Evolutionary conservation across 2,888 invertebrate species (phyloP).

Genomic region (Eueremaeus valkanovi): DNA sequence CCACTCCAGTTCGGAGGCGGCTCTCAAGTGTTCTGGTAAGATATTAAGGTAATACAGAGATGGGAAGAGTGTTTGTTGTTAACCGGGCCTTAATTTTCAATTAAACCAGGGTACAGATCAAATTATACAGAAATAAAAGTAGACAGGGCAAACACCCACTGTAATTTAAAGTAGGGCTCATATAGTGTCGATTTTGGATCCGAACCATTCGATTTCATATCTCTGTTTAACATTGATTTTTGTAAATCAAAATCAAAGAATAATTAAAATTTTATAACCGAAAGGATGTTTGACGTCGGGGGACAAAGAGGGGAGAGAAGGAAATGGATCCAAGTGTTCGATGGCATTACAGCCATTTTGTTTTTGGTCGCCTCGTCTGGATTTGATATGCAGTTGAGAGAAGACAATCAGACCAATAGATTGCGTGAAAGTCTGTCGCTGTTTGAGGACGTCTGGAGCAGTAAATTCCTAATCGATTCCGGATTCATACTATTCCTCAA

Average conservation of each 20-base stretch:
- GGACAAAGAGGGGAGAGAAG: conserved; percentile 75
- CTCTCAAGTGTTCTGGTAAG: conserved; percentile 62
- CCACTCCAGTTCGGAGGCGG: conserved; percentile 68
- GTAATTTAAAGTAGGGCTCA: no score
- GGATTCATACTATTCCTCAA: conserved; percentile 76
- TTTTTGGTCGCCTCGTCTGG: conserved; percentile 75
- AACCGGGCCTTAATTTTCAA: no score
- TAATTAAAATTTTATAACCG: background rate
- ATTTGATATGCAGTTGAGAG: conserved; percentile 70
- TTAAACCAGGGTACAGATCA: no score
- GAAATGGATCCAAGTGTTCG: conserved; percentile 80
- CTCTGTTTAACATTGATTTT: no score
- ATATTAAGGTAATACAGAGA: no score
- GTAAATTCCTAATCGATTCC: conserved; percentile 67
- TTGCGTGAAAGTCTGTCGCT: conserved; percentile 66
- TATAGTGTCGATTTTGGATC: no score
- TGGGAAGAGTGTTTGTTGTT: no score
- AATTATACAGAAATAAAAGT: no score
- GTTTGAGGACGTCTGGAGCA: conserved; percentile 73
- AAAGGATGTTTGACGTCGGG: conserved; percentile 73
- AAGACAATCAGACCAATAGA: conserved; percentile 66
- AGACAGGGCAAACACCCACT: no score
- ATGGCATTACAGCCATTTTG: conserved; percentile 73
- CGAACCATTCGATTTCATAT: no score
- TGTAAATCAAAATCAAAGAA: background rate